phyloP scores from a whole-genome alignment of 2,888 invertebrate genomes.

The Heteropelma amictum region DNA sequence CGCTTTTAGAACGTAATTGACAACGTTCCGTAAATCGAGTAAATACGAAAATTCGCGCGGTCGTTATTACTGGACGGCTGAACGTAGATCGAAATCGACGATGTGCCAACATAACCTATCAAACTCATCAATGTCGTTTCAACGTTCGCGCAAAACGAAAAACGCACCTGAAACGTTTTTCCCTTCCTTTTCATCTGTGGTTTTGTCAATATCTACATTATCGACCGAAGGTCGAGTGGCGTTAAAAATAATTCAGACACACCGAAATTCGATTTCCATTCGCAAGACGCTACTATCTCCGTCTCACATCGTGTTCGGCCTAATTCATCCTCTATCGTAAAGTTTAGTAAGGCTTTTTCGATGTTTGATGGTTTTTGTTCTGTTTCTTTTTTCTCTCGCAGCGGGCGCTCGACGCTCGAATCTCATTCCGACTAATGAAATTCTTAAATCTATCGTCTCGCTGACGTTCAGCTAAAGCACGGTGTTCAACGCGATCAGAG shows the following conservation, averaged over 20 bases:
- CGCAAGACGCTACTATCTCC: background rate
- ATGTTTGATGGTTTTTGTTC: conserved; percentile 65
- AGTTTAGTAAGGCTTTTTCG: conserved; percentile 73
- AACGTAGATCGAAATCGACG: conserved; percentile 28
- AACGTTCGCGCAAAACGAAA: background rate
- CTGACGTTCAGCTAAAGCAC: conserved; percentile 36
- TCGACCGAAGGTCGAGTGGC: conserved; percentile 31
- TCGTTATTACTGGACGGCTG: conserved; percentile 48
- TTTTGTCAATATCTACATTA: conserved; percentile 12
- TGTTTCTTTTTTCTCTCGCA: conserved; percentile 55
- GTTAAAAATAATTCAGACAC: conserved; percentile 45
- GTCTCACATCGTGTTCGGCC: conserved; percentile 45
- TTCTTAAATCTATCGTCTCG: conserved; percentile 45
- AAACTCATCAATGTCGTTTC: conserved; percentile 8
- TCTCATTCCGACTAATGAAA: conserved; percentile 39
- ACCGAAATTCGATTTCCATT: conserved; percentile 38
- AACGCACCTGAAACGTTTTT: conserved; percentile 16
- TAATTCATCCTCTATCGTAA: conserved; percentile 40
- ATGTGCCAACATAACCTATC: conserved; percentile 16
- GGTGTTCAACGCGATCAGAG: conserved; percentile 12
- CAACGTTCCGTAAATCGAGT: background rate
- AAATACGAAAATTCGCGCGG: conserved; percentile 21
- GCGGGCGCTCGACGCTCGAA: conserved; percentile 29
- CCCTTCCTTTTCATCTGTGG: background rate
- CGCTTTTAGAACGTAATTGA: conserved; percentile 20